Evolutionary conservation across 2,113 vertebrate species (phyloP).

Genomic region (Calidris pugnax): DNA sequence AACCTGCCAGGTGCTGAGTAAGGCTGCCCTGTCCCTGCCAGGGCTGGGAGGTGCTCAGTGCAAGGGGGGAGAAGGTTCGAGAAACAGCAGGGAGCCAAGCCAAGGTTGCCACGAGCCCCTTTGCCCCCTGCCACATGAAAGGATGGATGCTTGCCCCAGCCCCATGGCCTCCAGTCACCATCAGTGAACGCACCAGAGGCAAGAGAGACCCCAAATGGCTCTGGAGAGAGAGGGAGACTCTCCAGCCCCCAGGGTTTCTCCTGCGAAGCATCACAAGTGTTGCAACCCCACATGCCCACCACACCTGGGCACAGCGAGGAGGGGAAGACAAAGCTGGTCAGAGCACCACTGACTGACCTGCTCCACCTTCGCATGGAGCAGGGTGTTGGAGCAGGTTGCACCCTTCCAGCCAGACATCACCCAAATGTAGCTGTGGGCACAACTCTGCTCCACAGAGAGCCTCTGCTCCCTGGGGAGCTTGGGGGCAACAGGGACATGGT

Average conservation of each 20-base stretch:
- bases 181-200: neutral
- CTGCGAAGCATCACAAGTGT: neutral
- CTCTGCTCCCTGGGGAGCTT: neutral
- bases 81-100: neutral
- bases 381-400: neutral
- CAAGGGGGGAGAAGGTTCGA: neutral
- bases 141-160: neutral
- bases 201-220: neutral
- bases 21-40: neutral
- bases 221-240: neutral
- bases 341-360: neutral
- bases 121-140: neutral
- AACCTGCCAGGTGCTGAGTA: constrained; percentile 23
- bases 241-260: neutral
- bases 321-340: neutral
- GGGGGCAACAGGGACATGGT: accelerated
- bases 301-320: neutral
- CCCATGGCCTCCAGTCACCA: neutral
- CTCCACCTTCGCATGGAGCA: neutral
- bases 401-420: neutral
- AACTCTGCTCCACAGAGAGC: neutral
- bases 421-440: neutral
- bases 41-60: neutral
- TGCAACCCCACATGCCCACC: accelerated
- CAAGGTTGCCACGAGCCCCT: neutral